phyloP scores from a whole-genome alignment of 2,888 invertebrate species.

The Linnaemya vulpina region DNA sequence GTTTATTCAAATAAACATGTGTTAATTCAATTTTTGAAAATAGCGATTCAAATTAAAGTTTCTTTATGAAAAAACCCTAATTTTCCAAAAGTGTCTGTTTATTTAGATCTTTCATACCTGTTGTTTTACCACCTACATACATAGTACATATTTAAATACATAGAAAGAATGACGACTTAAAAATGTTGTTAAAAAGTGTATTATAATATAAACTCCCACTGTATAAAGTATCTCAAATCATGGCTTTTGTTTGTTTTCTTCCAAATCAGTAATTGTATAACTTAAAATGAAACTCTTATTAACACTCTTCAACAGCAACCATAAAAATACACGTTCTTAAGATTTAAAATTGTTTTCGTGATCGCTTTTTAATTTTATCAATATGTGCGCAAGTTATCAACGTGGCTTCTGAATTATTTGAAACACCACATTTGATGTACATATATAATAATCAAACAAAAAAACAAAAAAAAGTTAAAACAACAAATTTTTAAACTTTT shows the following conservation, averaged over 20 bases:
- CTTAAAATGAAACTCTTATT: constrained; percentile 6
- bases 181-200: neutral
- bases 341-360: constrained; percentile 7
- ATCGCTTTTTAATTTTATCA: constrained; percentile 12
- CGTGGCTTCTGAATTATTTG: constrained; percentile 60
- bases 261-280: constrained; percentile 28
- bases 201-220: neutral
- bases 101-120: no score
- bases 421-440: constrained; percentile 46
- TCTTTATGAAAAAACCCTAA: no score
- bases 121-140: no score
- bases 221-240: constrained; percentile 10
- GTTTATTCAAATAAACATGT: no score
- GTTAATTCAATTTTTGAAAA: no score
- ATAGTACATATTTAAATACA: no score
- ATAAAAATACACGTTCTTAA: constrained; percentile 35
- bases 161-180: neutral
- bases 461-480: constrained; percentile 28
- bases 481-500: constrained; percentile 4
- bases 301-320: neutral
- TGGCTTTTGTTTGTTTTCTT: constrained; percentile 33
- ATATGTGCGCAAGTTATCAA: constrained; percentile 53
- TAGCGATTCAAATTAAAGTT: no score
- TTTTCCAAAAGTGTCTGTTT: no score
- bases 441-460: constrained; percentile 43